A percentile compares a stretch with the other conserved stretches of the same genome.
phyloP scores from a whole-genome alignment of 1,140 invertebrate species.

The Batillaria attramentaria region DNA sequence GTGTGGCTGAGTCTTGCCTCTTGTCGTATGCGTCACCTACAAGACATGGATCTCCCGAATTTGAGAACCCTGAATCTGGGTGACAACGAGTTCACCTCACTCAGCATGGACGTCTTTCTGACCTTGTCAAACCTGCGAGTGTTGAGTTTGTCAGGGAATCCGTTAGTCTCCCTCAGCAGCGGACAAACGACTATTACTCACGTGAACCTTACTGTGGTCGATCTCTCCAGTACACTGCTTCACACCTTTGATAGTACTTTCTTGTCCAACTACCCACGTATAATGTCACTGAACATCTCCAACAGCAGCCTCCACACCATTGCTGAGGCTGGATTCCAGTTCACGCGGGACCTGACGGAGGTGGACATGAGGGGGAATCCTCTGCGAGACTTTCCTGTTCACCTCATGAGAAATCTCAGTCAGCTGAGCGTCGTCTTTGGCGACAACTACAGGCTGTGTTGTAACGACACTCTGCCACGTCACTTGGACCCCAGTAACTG shows the following conservation, averaged over 20 bases:
- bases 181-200: background rate
- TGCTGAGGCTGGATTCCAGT: slow-evolving; percentile 17
- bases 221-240: slow-evolving; percentile 3
- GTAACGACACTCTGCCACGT: slow-evolving; percentile 32
- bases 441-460: slow-evolving; percentile 47
- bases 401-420: slow-evolving; percentile 26
- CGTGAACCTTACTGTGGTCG: background rate
- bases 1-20: slow-evolving; percentile 9
- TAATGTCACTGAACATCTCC: slow-evolving; percentile 7
- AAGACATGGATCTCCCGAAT: background rate
- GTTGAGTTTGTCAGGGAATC: slow-evolving; percentile 27
- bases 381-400: slow-evolving; percentile 23
- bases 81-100: slow-evolving; percentile 13
- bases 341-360: background rate
- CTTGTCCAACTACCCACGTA: slow-evolving; percentile 9
- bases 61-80: slow-evolving; percentile 28
- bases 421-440: slow-evolving; percentile 26
- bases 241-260: background rate
- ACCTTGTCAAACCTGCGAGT: slow-evolving; percentile 17
- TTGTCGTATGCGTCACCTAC: background rate
- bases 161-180: background rate
- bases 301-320: background rate
- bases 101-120: slow-evolving; percentile 6
- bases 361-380: slow-evolving; percentile 28
- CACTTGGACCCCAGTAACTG: slow-evolving; percentile 23